phyloP scores from a whole-genome alignment of 2,888 invertebrate genomes.

The Eulithis prunata region DNA sequence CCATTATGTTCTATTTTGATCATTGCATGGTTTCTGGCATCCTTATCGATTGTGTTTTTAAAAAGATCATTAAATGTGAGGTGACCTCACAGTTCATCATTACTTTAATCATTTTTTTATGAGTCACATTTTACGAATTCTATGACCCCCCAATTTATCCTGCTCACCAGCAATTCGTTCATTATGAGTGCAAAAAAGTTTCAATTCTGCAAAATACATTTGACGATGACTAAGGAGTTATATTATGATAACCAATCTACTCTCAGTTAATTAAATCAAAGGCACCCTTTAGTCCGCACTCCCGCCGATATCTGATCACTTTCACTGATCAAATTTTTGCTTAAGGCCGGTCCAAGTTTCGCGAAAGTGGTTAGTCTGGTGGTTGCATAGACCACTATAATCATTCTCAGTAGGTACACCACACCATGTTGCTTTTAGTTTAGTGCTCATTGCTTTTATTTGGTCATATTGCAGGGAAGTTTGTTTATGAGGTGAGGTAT shows the following conservation, averaged over 20 bases:
- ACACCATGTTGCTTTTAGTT: conserved; percentile 47
- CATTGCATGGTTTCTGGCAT: conserved; percentile 1
- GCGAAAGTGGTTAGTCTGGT: conserved; percentile 81
- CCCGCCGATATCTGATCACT: conserved; percentile 62
- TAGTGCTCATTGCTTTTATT: conserved; percentile 25
- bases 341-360: conserved; percentile 79
- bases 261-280: conserved; percentile 53
- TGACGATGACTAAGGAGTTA: neutral
- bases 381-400: conserved; percentile 54
- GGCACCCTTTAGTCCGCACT: conserved; percentile 56
- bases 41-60: neutral
- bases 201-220: neutral
- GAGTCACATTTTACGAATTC: conserved; percentile 1
- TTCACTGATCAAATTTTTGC: conserved; percentile 84
- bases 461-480: too few species aligned
- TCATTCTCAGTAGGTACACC: conserved; percentile 43
- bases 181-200: neutral
- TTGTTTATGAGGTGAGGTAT: too few species aligned
- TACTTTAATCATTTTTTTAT: conserved; percentile 9
- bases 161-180: neutral
- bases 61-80: neutral
- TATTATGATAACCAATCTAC: conserved; percentile 12
- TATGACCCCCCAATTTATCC: neutral
- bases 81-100: conserved; percentile 20
- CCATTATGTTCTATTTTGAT: neutral